phyloP scores from a whole-genome alignment of 2,113 vertebrate species.

The Neomonachus schauinslandi region DNA sequence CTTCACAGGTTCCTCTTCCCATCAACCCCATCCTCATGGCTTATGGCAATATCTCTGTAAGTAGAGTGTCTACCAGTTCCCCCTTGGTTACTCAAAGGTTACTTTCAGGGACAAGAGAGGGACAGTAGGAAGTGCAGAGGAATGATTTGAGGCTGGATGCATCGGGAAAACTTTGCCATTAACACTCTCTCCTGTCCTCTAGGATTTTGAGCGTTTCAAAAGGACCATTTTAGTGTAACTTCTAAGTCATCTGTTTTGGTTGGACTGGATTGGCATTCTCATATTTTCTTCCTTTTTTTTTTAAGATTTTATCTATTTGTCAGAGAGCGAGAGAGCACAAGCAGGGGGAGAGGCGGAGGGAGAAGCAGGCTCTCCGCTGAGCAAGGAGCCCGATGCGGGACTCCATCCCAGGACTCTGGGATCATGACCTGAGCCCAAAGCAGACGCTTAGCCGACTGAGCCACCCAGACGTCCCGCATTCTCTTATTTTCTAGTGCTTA shows the following conservation, averaged over 20 bases:
- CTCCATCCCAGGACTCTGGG: not conserved
- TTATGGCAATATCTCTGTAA: constrained; percentile 93
- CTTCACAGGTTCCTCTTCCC: constrained; percentile 91
- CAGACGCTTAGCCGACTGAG: not conserved
- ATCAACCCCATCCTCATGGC: constrained; percentile 93
- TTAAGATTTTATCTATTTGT: not conserved
- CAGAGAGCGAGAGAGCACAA: not conserved
- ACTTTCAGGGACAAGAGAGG: not conserved
- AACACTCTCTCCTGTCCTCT: not conserved
- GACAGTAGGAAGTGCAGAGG: not conserved
- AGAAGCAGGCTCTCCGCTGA: not conserved
- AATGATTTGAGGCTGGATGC: not conserved
- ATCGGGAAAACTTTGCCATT: not conserved
- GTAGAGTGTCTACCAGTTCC: constrained; percentile 71
- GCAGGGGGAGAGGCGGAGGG: no score
- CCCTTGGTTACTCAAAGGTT: not conserved
- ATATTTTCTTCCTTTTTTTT: not conserved
- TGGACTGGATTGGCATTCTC: not conserved
- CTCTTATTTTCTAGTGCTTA: not conserved
- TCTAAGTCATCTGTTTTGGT: not conserved
- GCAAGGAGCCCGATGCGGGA: no score
- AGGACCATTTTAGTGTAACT: not conserved
- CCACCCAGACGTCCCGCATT: not conserved
- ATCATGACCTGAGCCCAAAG: not conserved
- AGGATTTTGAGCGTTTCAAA: not conserved